Evolutionary conservation across 2,797 vertebrate genomes (phyloP).

Genomic region (Oreochromis mossambicus): DNA sequence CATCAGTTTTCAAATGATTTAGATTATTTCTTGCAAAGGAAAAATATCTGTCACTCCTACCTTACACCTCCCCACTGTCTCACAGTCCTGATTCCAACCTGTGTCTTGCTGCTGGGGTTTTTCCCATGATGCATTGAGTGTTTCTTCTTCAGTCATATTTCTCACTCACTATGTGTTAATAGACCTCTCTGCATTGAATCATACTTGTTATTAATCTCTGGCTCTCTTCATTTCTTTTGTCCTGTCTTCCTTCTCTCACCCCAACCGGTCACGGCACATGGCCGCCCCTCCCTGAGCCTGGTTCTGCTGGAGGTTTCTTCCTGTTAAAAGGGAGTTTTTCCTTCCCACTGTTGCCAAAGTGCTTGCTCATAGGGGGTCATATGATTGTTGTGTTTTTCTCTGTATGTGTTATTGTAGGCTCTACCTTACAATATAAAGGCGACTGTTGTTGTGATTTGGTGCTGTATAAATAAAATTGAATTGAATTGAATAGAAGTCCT

Average conservation of each 20-base stretch:
- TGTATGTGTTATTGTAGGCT: neutral
- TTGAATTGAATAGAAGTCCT: neutral
- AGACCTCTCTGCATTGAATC: neutral
- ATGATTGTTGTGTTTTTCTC: neutral
- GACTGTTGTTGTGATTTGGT: neutral
- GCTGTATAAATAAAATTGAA: neutral
- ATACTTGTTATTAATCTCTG: neutral
- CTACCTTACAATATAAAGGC: neutral
- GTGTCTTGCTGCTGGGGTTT: neutral
- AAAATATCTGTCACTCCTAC: neutral
- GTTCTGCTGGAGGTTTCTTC: neutral
- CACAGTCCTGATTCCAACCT: neutral
- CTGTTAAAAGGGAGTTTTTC: neutral
- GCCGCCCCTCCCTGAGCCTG: neutral
- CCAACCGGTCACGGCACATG: rapidly evolving
- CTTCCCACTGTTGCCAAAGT: neutral
- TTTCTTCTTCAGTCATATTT: neutral
- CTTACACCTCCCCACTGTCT: neutral
- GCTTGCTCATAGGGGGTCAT: neutral
- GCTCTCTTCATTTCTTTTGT: rapidly evolving
- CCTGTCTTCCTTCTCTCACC: neutral
- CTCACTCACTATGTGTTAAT: neutral
- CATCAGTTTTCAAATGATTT: neutral
- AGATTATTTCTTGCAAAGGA: neutral
- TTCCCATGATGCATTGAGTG: neutral